A percentile compares a stretch with the other conserved stretches of the same genome.
These are phyloP conservation scores for Cheilosia urbana DNA, from an alignment of 2,888 invertebrate genomes.

Conservation along the genomic window DNA sequence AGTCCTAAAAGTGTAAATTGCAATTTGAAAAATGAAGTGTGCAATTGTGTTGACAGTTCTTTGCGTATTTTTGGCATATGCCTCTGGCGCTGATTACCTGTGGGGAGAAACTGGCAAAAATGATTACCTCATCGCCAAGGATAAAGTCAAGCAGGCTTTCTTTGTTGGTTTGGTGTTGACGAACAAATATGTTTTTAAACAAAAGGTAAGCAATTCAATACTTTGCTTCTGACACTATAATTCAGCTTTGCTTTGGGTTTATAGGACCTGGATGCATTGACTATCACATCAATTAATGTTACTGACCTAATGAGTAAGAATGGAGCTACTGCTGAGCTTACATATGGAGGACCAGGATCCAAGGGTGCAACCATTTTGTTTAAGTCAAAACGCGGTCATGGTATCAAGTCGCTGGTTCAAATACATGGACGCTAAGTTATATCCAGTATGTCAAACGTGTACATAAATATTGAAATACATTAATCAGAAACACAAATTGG, in stretches of 20 bases:
- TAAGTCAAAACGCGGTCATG: constrained; percentile 83
- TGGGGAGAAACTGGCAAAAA: constrained; percentile 78
- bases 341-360: constrained; percentile 83
- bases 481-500: background rate
- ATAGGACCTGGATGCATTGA: constrained; percentile 53
- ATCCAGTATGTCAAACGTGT: background rate
- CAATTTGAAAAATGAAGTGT: constrained; percentile 47
- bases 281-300: constrained; percentile 71
- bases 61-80: constrained; percentile 62
- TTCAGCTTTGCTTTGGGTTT: background rate
- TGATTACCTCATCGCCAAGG: constrained; percentile 79
- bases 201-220: constrained; percentile 72
- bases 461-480: background rate
- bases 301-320: constrained; percentile 76
- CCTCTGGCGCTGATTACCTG: constrained; percentile 78
- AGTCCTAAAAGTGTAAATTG: background rate
- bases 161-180: constrained; percentile 77
- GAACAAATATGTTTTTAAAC: constrained; percentile 79
- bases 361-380: constrained; percentile 83
- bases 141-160: constrained; percentile 77
- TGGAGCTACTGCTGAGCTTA: constrained; percentile 82
- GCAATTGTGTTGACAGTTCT: constrained; percentile 34
- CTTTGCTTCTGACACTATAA: background rate
- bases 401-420: constrained; percentile 83
- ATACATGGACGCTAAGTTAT: constrained; percentile 79